Conservation (phyloP, 2,888 invertebrate genomes). For the Germaria angustata region DNA sequence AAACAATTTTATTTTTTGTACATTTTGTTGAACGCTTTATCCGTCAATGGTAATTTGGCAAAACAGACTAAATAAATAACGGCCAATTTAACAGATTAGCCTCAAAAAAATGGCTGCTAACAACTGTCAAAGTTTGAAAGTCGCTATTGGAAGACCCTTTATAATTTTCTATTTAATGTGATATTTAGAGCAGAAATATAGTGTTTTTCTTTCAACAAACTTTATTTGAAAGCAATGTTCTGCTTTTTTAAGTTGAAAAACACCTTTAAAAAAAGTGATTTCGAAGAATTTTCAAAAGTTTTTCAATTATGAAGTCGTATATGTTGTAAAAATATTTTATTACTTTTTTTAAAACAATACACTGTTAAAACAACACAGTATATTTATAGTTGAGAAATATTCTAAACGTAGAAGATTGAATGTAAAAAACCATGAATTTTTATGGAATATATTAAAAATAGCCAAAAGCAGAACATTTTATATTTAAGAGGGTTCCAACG, state of each 20-base stretch:
- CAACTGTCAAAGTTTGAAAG: background rate
- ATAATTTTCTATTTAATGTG: no score
- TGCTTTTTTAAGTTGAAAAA: background rate
- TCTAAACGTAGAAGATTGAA: background rate
- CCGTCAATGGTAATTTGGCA: no score
- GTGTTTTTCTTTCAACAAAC: background rate
- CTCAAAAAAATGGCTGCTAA: no score
- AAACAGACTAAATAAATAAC: no score
- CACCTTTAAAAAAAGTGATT: background rate
- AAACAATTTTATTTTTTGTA: no score
- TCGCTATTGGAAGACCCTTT: no score
- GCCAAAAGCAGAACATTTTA: background rate
- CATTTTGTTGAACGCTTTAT: no score
- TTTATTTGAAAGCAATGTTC: background rate
- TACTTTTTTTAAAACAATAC: background rate
- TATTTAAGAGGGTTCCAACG: background rate
- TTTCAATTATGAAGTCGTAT: conserved; percentile 41
- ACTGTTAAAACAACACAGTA: background rate
- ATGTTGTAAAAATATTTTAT: background rate
- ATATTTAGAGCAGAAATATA: background rate
- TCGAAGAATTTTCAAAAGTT: background rate
- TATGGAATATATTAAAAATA: background rate
- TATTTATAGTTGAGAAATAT: background rate
- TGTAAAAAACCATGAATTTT: background rate
- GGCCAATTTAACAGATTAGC: no score